Evolutionary conservation across 2,888 invertebrate genomes (phyloP), one percentile per base, ranked within the genome.

Genomic region (Synergus laeviventris): DNA sequence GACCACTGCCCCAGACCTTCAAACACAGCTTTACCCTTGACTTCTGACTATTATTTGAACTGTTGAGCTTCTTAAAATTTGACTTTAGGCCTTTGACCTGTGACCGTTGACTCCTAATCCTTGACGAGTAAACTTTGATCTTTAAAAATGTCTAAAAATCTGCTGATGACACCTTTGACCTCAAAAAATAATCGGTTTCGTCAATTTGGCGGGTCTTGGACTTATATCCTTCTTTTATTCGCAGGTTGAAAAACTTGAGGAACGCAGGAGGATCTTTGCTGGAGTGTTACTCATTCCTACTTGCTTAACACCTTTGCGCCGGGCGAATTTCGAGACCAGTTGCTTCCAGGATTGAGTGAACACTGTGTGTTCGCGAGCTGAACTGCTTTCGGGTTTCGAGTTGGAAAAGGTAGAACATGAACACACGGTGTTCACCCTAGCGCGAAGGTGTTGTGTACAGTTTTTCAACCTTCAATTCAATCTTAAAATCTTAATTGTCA

Each of bases 271-370:
- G 64, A 64, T 64, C 42, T 21, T 21, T 36, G 61, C 36, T 36
- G 61, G 61, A 61, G 31, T 24, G 24, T 8, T 8, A 16, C 56
- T 11, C 8, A 7, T 59, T 59, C 21, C 56, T 3, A 59, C 56
- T n/a, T 42, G 21, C 56, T 36, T 39, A 66, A 66, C 66, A 66
- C 66, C 66, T 66, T 66, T 66, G 66, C 66, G 66, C 66, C 66
- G 21, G 66, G 66, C 42, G 21, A 42, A 45, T 42, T 64, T 45
- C 45, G 16, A 21, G 24, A 45, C 66, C 42, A 66, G 42, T 66
- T 45, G 66, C 39, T 42, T 16, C 42, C 66, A 66, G 66, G 42
- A 24, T 12, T 14, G 56, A 56, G 56, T 56, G 56, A 66, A 66
- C 39, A 64, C 18, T 42, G 24, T 66, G 24, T 45, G 21, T 66